Conservation (phyloP, 2,113 vertebrate species). For the Chiloscyllium plagiosum region DNA sequence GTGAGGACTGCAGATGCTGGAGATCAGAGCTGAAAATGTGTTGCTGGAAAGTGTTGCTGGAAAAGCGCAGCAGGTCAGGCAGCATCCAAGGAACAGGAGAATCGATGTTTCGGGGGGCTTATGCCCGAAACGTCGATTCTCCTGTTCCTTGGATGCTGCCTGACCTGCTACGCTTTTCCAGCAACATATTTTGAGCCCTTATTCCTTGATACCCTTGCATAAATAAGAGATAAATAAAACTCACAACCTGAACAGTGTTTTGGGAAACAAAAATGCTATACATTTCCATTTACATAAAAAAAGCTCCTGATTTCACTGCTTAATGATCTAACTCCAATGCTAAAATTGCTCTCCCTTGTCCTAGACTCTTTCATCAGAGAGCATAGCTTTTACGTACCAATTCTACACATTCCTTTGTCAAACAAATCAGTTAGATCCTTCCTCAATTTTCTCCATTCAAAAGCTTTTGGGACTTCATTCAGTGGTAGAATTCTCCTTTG, state of each 20-base stretch:
- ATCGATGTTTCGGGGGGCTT: no score
- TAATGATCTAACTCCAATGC: not conserved
- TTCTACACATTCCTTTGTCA: not conserved
- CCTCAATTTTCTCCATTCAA: not conserved
- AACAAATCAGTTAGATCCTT: not conserved
- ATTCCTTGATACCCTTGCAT: not conserved
- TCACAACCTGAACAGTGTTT: not conserved
- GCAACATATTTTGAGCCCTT: no score
- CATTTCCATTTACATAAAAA: not conserved
- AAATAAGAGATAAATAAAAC: not conserved
- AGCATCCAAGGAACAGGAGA: no score
- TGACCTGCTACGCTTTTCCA: no score
- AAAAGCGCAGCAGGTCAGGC: no score
- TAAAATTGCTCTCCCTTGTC: not conserved
- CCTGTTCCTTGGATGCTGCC: no score
- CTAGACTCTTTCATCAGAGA: not conserved
- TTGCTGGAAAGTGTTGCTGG: no score
- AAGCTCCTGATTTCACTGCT: not conserved
- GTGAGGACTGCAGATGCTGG: no score
- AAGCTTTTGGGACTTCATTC: not conserved
- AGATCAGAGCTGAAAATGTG: no score
- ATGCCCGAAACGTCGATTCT: no score
- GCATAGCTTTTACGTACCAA: not conserved
- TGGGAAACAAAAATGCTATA: not conserved
- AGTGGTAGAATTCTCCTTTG: not conserved